Percentiles rank a stretch among this genome's conserved stretches.
phyloP scores from a whole-genome alignment of 2,888 invertebrate genomes.

The Eristalis arbustorum region DNA sequence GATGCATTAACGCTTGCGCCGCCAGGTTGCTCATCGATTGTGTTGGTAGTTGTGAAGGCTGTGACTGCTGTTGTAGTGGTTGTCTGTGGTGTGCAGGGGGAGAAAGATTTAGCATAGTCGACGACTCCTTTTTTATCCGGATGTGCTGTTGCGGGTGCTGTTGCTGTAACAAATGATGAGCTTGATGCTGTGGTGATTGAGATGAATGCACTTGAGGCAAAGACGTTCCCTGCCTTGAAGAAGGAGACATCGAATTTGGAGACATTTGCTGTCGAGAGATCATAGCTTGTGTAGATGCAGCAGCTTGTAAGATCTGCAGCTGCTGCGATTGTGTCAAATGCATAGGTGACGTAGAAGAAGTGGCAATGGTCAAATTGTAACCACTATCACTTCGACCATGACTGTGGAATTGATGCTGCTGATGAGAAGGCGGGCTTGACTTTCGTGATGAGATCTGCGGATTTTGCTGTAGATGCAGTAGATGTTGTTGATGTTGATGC shows the following conservation, averaged over 20 bases:
- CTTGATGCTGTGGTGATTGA: conserved; percentile 76
- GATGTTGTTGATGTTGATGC: conserved; percentile 78
- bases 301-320: conserved; percentile 77
- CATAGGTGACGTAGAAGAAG: conserved; percentile 75
- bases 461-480: conserved; percentile 75
- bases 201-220: conserved; percentile 72
- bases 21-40: conserved; percentile 75
- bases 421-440: conserved; percentile 70
- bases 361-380: conserved; percentile 67
- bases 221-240: conserved; percentile 71
- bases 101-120: conserved; percentile 72
- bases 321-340: conserved; percentile 79
- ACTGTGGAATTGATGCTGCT: conserved; percentile 63
- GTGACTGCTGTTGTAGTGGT: conserved; percentile 74
- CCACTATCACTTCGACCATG: conserved; percentile 69
- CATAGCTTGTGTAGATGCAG: conserved; percentile 75
- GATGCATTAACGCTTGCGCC: conserved; percentile 79
- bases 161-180: conserved; percentile 75
- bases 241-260: conserved; percentile 75
- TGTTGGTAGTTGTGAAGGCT: conserved; percentile 75
- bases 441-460: conserved; percentile 72
- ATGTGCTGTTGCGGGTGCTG: conserved; percentile 75
- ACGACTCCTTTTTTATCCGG: conserved; percentile 78
- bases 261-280: conserved; percentile 75
- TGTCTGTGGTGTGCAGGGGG: conserved; percentile 73